Evolutionary conservation across 2,888 invertebrate species (phyloP).

Genomic region (Phyto melanocephala): DNA sequence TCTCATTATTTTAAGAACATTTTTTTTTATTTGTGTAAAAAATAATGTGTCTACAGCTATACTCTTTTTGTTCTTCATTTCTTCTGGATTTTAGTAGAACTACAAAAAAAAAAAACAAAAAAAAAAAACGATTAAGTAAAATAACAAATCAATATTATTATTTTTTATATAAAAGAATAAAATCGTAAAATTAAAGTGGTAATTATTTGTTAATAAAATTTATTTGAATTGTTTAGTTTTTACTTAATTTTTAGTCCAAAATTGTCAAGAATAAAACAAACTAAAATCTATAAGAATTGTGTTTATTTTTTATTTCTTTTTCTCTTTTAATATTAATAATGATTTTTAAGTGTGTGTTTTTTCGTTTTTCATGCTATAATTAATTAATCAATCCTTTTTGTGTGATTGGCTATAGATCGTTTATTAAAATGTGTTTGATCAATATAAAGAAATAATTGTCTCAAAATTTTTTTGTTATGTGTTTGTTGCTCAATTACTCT

Average conservation of each 20-base stretch:
- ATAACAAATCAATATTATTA: slow-evolving; percentile 27
- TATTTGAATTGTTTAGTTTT: slow-evolving; percentile 44
- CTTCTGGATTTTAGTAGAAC: slow-evolving; percentile 41
- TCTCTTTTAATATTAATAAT: slow-evolving; percentile 9
- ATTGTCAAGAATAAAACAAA: slow-evolving; percentile 52
- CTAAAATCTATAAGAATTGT: slow-evolving; percentile 55
- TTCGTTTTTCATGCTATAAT: slow-evolving; percentile 30
- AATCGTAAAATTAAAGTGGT: slow-evolving; percentile 19
- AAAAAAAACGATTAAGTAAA: slow-evolving; percentile 26
- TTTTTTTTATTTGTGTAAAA: slow-evolving; percentile 8
- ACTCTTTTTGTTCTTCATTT: slow-evolving; percentile 11
- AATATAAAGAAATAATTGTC: slow-evolving; percentile 22
- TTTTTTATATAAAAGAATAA: slow-evolving; percentile 31
- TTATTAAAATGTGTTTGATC: slow-evolving; percentile 45
- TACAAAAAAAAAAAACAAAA: slow-evolving; percentile 35
- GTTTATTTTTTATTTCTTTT: slow-evolving; percentile 47
- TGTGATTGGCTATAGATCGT: slow-evolving; percentile 26
- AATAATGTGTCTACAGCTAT: neutral
- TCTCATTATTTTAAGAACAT: slow-evolving; percentile 39
- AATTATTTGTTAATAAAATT: slow-evolving; percentile 39
- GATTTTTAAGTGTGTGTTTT: slow-evolving; percentile 31
- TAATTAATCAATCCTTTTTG: slow-evolving; percentile 39
- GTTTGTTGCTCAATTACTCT: neutral
- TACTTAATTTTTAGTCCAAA: slow-evolving; percentile 45
- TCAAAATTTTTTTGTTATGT: slow-evolving; percentile 30